Base-by-base conservation (phyloP, 2,113 vertebrate genomes). In the Ageneiosus marmoratus region DNA sequence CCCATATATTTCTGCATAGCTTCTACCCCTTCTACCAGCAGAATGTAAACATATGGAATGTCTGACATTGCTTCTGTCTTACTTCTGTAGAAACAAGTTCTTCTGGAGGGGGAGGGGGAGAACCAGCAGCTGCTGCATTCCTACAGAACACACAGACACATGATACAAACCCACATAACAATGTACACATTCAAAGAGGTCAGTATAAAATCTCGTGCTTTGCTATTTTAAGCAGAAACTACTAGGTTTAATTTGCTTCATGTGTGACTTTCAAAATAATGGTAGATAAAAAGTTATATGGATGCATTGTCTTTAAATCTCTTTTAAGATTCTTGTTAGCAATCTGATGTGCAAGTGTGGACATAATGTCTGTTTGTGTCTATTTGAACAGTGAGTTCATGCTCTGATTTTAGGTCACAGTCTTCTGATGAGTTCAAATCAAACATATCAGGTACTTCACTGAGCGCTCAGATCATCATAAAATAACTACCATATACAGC, bases 1-100 rank as follows among this genome's bases (percentile, higher is more conserved):
- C 37, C 34, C 65, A 18, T 74, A 51, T 51, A 5, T 60, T 73
- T 20, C 9, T 56, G 11, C 9, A 93, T 91, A 97, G 95, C 95
- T 87, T 95, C 95, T 88, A 96, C 94, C 75, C 96, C 95, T 87
- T 95, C 95, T 88, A 96, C 94, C 75, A 96, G 93, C 77, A 96
- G 16, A 4, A 92, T 96, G 22, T 94, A 92, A 3, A 94, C 94
- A 82, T 94, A 86, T 1, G 94, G 93, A 86, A 96, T 95, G 82
- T 97, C 95, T 88, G 90, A 94, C 12, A 96, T 93, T 8, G 95
- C 95, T 90, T 95, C 94, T 58, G 93, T 92, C 1, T 95, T 88
- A 86, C 96, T 93, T 1, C 79, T 90, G 76, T 94, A 96, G 91
- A 96, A 96, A 84, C 91, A 91, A 24, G 94, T 94, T 32, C 86